phyloP scores from a whole-genome alignment of 2,888 invertebrate species.

The Zygogramma bicolorata region DNA sequence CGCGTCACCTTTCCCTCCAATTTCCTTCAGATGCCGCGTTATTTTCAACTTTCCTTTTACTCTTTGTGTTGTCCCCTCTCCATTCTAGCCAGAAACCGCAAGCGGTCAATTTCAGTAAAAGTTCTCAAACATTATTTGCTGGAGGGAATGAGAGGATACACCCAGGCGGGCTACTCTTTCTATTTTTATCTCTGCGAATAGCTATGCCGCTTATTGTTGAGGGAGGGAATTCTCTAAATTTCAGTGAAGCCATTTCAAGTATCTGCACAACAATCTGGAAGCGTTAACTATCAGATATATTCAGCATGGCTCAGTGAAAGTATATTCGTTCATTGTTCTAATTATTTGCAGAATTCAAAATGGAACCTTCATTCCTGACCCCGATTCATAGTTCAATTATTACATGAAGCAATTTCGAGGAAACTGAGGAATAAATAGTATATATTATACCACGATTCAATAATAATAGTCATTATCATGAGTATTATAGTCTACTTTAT shows the following conservation, averaged over 20 bases:
- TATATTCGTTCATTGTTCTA: background rate
- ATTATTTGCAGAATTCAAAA: background rate
- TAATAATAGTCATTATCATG: no score
- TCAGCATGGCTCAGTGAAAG: background rate
- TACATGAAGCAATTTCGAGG: no score
- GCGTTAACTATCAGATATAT: slow-evolving; percentile 10
- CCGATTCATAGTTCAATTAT: no score
- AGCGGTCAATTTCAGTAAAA: slow-evolving; percentile 62
- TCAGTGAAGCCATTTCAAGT: slow-evolving; percentile 46
- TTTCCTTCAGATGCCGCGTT: slow-evolving; percentile 5
- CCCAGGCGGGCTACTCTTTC: slow-evolving; percentile 44
- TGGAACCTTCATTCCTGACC: no score
- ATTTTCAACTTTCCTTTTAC: slow-evolving; percentile 39
- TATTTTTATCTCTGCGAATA: slow-evolving; percentile 47
- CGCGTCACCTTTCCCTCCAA: background rate
- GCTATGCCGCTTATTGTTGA: slow-evolving; percentile 44
- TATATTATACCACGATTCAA: no score
- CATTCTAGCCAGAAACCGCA: slow-evolving; percentile 56
- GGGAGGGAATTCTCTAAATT: slow-evolving; percentile 49
- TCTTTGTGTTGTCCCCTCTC: slow-evolving; percentile 35
- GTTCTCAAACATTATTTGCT: slow-evolving; percentile 60
- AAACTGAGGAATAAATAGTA: no score
- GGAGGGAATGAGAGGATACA: slow-evolving; percentile 52
- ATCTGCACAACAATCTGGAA: slow-evolving; percentile 44
- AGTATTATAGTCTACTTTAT: no score